Base-by-base conservation (phyloP, 2,797 vertebrate species). In the Florisuga fusca region DNA sequence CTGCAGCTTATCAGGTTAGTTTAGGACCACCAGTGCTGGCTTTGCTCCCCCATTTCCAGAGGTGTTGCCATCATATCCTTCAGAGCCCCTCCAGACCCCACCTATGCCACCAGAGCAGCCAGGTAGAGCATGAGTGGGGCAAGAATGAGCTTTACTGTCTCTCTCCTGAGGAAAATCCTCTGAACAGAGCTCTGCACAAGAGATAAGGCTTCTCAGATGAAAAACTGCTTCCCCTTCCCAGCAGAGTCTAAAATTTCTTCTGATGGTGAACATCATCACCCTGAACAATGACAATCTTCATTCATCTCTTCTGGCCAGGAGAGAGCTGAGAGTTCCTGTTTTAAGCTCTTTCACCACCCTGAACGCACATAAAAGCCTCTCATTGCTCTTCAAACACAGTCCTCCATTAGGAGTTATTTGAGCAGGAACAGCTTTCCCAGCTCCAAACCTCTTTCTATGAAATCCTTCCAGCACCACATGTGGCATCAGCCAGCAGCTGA, bases 251-350 rank as follows among this genome's bases (percentile, higher is more conserved):
- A 84, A 91, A 91, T 95, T 94, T 84, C 93, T 94, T 87, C 84
- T 91, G 75, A 81, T 87, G 91, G 68, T 15, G 76, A 79, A 81
- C 93, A 94, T 41, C 38, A 41, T 41, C 0, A 9, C 87, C 90
- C 89, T 27, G 80, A 96, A 96, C 90, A 95, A 92, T 87, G 90
- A 92, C 93, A 95, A 94, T 69, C 80, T 95, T 94, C 95, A 92
- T 97, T 96, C 95, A 93, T 96, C 90, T 95, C 82, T 69, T 61
- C 71, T 62, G 73, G 59, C 75, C 61, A 91, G 76, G 71, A 91
- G 59, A 93, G 91, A 95, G 88, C 79, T 57, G 79, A 87, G 92
- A 92, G 90, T 95, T 97, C 91, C 85, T 27, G 1, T 95, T 97
- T 95, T 91, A 81, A 93, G 85, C 83, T 87, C 82, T 92, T 90